Conservation (phyloP, 2,113 vertebrate species). For the Vidua chalybeata region DNA sequence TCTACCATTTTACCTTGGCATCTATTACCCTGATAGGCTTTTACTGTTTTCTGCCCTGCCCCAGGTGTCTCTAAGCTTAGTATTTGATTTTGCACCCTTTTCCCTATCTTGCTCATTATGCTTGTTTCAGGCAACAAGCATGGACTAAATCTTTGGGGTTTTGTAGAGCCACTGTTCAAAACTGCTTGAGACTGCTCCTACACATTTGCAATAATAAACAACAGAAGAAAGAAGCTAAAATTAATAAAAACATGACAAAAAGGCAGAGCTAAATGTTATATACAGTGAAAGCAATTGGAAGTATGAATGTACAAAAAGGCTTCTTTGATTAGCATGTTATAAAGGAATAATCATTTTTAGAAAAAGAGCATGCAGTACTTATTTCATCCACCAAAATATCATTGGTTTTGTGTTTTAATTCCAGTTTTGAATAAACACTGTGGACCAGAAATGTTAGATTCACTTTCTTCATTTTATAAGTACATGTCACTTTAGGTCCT, state of each 20-base stretch:
- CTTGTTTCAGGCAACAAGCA: conserved; percentile 1
- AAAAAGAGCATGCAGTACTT: neutral
- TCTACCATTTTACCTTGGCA: neutral
- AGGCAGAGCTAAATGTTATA: neutral
- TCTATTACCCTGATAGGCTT: neutral
- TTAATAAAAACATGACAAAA: neutral
- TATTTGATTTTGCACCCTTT: neutral
- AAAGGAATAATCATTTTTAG: neutral
- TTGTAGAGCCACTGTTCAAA: neutral
- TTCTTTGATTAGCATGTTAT: neutral
- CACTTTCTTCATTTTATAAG: neutral
- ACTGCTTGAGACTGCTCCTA: neutral
- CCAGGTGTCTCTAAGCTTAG: neutral
- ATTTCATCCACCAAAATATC: neutral
- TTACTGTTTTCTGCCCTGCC: neutral
- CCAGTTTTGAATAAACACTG: neutral
- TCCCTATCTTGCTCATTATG: neutral
- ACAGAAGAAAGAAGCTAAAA: neutral
- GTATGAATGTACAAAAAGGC: neutral
- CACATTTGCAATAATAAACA: neutral
- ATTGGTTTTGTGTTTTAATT: neutral
- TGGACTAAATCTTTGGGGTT: neutral
- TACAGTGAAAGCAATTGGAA: neutral
- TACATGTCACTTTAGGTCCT: neutral
- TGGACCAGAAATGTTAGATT: neutral